Evolutionary conservation across 2,113 vertebrate genomes (phyloP).

Genomic region (Sturnira hondurensis): DNA sequence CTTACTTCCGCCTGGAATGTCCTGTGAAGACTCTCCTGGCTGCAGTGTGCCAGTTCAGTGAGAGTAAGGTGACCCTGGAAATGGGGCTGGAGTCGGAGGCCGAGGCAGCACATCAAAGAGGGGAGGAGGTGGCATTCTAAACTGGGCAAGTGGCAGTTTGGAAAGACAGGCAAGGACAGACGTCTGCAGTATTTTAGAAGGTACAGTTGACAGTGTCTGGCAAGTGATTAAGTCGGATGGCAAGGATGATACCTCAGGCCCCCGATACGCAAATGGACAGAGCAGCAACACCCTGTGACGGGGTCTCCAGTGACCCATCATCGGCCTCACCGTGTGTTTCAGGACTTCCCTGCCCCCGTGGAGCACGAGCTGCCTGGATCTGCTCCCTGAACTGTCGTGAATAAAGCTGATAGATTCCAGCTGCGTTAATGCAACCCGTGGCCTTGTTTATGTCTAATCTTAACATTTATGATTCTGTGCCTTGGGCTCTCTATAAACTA

Average conservation of each 20-base stretch:
- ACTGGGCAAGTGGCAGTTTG: neutral
- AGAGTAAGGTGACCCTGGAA: neutral
- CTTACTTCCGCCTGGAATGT: neutral
- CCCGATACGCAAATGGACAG: neutral
- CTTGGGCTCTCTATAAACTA: conserved; percentile 14
- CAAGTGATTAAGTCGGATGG: neutral
- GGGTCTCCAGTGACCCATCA: neutral
- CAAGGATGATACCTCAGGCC: neutral
- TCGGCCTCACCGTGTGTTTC: neutral
- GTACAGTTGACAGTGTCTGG: neutral
- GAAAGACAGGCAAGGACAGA: neutral
- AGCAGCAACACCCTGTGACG: neutral
- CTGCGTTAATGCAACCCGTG: neutral
- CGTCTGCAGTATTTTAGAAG: neutral
- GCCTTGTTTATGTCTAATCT: conserved; percentile 19
- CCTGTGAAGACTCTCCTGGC: neutral
- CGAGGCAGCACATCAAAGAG: neutral
- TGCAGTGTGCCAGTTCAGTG: neutral
- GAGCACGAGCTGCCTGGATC: neutral
- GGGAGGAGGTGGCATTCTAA: neutral
- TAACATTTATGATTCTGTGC: conserved; percentile 12
- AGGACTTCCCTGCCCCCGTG: neutral
- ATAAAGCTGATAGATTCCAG: conserved; percentile 30
- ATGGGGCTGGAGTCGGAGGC: neutral
- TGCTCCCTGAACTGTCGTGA: neutral